Base-by-base conservation (phyloP, 2,797 vertebrate species). In the Knipowitschia caucasica region DNA sequence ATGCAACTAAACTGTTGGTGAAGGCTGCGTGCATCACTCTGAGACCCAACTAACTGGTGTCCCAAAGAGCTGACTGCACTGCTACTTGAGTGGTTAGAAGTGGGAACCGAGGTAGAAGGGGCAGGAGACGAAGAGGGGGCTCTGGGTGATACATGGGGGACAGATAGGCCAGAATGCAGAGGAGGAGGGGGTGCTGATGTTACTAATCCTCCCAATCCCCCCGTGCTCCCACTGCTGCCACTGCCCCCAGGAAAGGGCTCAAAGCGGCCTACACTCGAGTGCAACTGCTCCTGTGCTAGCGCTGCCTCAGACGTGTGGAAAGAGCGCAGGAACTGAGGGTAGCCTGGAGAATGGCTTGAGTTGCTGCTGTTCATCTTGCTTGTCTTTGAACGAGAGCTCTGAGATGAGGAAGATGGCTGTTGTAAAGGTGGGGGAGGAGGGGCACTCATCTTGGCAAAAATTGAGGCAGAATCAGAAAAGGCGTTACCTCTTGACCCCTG, bases 1-100 rank as follows among this genome's bases (percentile, higher is more conserved):
- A 92, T 92, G 83, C 91, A 92, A 77, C 91, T 92, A 83, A 92
- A 92, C 36, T 92, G 91, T 83, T 92, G 91, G 81, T 92, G 91
- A 79, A 92, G 88, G 82, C 90, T 92, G 11, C 91, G 88, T 64
- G 91, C 91, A 76, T 92, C 91, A 80, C 90, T 89, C 76, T 91
- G 90, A 75, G 91, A 81, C 67, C 90, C 91, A 78, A 91, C 84
- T 61, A 92, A 76, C 60, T 92, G 91, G 83, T 92, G 91, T 55
- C 90, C 89, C 33, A 93, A 74, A 3, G 92, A 92, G 18, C 88
- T 93, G 69, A 90, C 90, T 6, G 85, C 86, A 70, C 90, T 93
- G 35, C 91, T 94, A 49, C 86, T 92, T 52, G 91, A 83, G 5
- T 91, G 91, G 64, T 90, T 92, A 66, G 90, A 87, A 50, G 84